Percentiles rank a stretch among this genome's conserved stretches.
Conservation (phyloP, 2,797 vertebrate species). For the Sebastes itinus region DNA sequence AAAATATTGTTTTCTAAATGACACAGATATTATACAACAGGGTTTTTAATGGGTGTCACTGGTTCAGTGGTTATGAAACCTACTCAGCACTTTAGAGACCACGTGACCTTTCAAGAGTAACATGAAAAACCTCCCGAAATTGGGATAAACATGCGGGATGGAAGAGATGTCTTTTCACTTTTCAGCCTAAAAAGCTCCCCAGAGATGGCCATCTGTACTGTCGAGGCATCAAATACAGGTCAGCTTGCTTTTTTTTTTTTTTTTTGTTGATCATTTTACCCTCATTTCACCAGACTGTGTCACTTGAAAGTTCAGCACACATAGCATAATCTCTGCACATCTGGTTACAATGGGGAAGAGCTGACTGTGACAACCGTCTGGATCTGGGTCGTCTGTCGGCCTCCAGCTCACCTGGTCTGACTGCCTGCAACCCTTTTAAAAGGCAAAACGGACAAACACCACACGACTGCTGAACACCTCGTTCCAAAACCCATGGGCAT, state of each 20-base stretch:
- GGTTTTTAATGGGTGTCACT: constrained; percentile 30
- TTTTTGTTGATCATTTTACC: background rate
- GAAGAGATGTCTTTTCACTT: background rate
- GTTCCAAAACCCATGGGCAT: background rate
- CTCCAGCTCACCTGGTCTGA: background rate
- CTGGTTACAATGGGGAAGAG: constrained; percentile 2
- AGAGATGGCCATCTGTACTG: constrained; percentile 17
- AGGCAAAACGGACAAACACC: background rate
- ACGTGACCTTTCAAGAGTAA: constrained; percentile 27
- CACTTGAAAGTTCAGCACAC: background rate
- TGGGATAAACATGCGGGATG: constrained; percentile 1
- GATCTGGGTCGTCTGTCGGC: constrained; percentile 21
- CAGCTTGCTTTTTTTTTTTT: background rate
- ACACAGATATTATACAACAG: constrained; percentile 50
- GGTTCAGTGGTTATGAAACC: constrained; percentile 41
- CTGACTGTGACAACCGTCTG: background rate
- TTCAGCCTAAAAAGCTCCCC: constrained; percentile 17
- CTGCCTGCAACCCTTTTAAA: background rate
- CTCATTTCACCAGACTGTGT: background rate
- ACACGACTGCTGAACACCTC: background rate
- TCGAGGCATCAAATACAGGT: constrained; percentile 9
- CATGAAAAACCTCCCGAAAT: constrained; percentile 7
- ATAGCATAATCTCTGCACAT: background rate
- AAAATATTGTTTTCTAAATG: constrained; percentile 26
- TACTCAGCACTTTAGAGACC: constrained; percentile 33